Percentiles rank a stretch among this genome's conserved stretches.
Evolutionary conservation across 1,140 invertebrate genomes (phyloP).

Genomic region (Medauroidea extradentata): DNA sequence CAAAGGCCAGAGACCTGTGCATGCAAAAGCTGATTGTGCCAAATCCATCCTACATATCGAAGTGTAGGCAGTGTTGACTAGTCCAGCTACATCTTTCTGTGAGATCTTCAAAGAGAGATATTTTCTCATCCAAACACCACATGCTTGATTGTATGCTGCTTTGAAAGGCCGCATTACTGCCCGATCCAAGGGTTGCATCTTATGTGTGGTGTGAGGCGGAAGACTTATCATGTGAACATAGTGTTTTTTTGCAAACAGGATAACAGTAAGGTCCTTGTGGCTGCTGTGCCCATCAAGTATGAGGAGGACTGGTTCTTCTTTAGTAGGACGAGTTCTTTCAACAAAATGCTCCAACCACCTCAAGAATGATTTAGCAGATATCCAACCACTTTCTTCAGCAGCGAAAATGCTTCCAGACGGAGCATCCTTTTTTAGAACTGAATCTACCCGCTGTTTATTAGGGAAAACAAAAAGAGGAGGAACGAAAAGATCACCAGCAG

Average conservation of each 20-base stretch:
- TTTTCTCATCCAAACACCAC: too few species aligned
- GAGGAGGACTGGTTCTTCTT: constrained; percentile 20
- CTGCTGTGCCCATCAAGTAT: constrained; percentile 35
- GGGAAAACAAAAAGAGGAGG: constrained; percentile 17
- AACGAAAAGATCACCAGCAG: constrained; percentile 35
- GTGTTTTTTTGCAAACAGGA: constrained; percentile 35
- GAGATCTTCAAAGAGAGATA: not conserved
- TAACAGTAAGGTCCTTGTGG: constrained; percentile 33
- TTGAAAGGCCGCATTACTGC: constrained; percentile 40
- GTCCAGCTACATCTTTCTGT: constrained; percentile 23
- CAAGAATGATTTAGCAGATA: constrained; percentile 22
- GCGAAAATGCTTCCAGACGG: constrained; percentile 17
- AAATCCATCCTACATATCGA: constrained; percentile 34
- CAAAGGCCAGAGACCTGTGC: constrained; percentile 6
- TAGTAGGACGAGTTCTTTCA: constrained; percentile 8
- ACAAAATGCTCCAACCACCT: constrained; percentile 25
- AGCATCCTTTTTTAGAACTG: constrained; percentile 9
- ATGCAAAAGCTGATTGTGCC: constrained; percentile 16
- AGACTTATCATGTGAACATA: constrained; percentile 37
- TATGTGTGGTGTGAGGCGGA: constrained; percentile 36
- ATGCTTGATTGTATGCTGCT: constrained; percentile 31
- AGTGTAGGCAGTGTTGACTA: constrained; percentile 34
- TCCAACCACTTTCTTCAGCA: constrained; percentile 12
- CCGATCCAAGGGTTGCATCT: constrained; percentile 36
- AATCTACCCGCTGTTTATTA: constrained; percentile 17